Evolutionary conservation across 2,888 invertebrate genomes (phyloP).

Genomic region (Syrista parreyssii): DNA sequence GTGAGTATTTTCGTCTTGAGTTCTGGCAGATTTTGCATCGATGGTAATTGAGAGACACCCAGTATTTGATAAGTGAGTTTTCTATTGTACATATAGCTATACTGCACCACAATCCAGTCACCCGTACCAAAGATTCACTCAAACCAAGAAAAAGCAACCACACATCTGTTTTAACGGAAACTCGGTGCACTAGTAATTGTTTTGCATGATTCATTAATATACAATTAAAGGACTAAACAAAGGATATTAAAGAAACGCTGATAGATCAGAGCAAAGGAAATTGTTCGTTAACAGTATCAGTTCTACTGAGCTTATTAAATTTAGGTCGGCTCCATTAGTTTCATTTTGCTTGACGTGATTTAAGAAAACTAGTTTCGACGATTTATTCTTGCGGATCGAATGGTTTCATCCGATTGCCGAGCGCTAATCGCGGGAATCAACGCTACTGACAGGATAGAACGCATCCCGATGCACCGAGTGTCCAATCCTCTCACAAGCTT

Average conservation of each 20-base stretch:
- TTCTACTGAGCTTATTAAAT: not conserved
- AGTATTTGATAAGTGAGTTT: not conserved
- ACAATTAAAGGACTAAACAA: not conserved
- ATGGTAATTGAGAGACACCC: not conserved
- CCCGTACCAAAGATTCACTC: no score
- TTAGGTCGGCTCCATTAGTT: not conserved
- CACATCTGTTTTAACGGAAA: not conserved
- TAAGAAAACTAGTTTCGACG: not conserved
- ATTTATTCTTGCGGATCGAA: not conserved
- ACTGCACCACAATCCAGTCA: not conserved
- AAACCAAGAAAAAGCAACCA: no score
- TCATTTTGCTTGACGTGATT: not conserved
- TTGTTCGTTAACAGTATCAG: not conserved
- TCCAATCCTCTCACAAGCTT: not conserved
- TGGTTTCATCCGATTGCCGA: not conserved
- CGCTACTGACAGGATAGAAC: not conserved
- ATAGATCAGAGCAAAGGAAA: not conserved
- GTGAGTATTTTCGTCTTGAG: conserved; percentile 63
- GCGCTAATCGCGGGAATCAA: not conserved
- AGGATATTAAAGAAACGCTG: not conserved
- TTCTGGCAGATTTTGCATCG: not conserved
- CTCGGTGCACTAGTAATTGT: not conserved
- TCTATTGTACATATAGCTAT: not conserved
- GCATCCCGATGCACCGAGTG: not conserved
- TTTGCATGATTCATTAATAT: not conserved